Evolutionary conservation across 1,140 invertebrate genomes (phyloP).

Genomic region (Nasonia vitripennis): DNA sequence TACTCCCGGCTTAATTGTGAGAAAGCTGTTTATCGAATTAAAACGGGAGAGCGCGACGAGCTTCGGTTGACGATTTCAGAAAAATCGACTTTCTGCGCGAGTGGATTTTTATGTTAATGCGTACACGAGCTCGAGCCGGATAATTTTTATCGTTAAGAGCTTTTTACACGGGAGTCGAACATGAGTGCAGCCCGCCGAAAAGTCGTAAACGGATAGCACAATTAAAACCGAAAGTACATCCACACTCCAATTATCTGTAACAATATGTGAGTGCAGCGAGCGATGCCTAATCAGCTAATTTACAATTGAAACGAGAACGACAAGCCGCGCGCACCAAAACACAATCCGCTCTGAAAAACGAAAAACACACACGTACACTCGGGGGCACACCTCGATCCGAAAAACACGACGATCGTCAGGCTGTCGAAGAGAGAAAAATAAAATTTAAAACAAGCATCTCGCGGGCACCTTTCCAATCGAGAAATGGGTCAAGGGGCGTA

Average conservation of each 20-base stretch:
- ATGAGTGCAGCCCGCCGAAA: background rate
- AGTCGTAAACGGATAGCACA: background rate
- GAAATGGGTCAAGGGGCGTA: conserved; percentile 36
- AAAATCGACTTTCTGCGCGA: background rate
- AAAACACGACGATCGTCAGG: background rate
- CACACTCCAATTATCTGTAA: background rate
- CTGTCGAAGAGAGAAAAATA: background rate
- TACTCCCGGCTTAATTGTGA: conserved; percentile 21
- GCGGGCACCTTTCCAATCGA: conserved; percentile 1
- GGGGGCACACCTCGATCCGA: background rate
- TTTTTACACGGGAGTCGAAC: background rate
- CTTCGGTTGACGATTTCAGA: background rate
- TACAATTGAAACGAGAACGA: conserved; percentile 13
- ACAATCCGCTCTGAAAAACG: background rate
- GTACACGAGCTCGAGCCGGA: background rate
- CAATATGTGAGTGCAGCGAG: background rate
- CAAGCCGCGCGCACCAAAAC: background rate
- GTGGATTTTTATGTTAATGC: background rate
- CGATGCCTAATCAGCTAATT: background rate
- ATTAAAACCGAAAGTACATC: background rate
- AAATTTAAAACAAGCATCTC: background rate
- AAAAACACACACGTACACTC: too few relatives aligned
- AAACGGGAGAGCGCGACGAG: background rate
- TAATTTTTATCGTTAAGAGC: too few relatives aligned
- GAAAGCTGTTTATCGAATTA: conserved; percentile 25